Conservation (phyloP, 2,113 vertebrate genomes). For the Gymnobelideus leadbeateri region DNA sequence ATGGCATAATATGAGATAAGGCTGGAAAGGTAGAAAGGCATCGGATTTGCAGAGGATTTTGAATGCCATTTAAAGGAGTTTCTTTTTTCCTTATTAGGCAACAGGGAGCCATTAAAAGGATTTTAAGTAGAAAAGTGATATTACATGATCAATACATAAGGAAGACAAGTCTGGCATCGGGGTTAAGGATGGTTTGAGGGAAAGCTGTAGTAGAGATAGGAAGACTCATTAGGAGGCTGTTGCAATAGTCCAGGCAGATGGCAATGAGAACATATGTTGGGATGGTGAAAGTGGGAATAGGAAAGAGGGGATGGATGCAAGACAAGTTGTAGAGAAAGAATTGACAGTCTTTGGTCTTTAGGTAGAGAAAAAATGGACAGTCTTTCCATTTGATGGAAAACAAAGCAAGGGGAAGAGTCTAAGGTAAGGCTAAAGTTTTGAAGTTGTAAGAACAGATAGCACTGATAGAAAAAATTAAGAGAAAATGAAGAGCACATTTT, state of each 20-base stretch:
- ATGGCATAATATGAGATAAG: neutral
- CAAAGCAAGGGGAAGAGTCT: neutral
- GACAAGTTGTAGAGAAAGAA: neutral
- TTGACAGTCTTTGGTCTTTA: neutral
- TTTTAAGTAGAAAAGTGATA: neutral
- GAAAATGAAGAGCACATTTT: neutral
- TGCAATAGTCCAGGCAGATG: neutral
- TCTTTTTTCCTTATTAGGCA: neutral
- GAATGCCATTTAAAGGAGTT: neutral
- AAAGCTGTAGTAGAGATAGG: neutral
- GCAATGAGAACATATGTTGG: neutral
- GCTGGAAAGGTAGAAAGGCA: neutral
- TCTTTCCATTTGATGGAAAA: neutral
- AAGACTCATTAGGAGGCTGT: neutral
- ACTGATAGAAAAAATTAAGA: neutral
- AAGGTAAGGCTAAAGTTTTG: neutral
- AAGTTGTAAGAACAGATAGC: neutral
- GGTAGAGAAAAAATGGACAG: neutral
- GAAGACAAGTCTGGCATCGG: neutral
- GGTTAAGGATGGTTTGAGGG: neutral
- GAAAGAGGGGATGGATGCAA: neutral
- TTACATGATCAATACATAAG: slow-evolving; percentile 3
- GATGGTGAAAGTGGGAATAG: neutral
- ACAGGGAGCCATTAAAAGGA: neutral
- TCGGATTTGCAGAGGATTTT: neutral